These are phyloP conservation scores for Rhyacophila evoluta DNA, from an alignment of 2,888 invertebrate species.

Conservation along the genomic window DNA sequence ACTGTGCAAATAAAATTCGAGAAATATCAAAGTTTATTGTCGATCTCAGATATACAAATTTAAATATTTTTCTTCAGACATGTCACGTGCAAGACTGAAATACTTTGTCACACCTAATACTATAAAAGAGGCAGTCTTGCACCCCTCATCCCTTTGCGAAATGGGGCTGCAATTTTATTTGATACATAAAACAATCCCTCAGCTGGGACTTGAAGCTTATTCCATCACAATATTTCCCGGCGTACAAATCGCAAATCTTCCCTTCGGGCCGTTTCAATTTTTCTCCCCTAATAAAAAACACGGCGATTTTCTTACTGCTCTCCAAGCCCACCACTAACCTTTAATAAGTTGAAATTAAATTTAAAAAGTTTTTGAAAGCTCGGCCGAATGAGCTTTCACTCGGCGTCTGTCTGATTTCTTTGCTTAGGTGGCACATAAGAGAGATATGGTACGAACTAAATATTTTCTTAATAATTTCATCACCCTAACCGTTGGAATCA, in stretches of 20 bases:
- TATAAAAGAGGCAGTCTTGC: not conserved
- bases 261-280: constrained; percentile 41
- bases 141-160: not conserved
- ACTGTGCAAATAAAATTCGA: too few relatives aligned
- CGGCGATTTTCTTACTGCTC: constrained; percentile 27
- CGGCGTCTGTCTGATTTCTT: constrained; percentile 23
- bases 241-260: constrained; percentile 12
- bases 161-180: not conserved
- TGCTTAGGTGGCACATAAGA: not conserved
- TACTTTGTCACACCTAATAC: constrained; percentile 6
- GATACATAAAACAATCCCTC: constrained; percentile 10
- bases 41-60: too few relatives aligned
- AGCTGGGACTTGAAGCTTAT: not conserved
- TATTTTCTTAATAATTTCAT: too few relatives aligned
- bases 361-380: constrained; percentile 36
- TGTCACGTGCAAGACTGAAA: not conserved
- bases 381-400: constrained; percentile 34
- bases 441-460: not conserved
- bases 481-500: too few relatives aligned
- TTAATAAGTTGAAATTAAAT: constrained; percentile 50
- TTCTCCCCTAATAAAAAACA: constrained; percentile 25
- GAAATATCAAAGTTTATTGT: too few relatives aligned
- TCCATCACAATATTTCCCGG: not conserved
- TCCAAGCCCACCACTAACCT: constrained; percentile 32
- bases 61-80: not conserved